phyloP scores from a whole-genome alignment of 2,113 vertebrate species.

The Erinaceus europaeus region DNA sequence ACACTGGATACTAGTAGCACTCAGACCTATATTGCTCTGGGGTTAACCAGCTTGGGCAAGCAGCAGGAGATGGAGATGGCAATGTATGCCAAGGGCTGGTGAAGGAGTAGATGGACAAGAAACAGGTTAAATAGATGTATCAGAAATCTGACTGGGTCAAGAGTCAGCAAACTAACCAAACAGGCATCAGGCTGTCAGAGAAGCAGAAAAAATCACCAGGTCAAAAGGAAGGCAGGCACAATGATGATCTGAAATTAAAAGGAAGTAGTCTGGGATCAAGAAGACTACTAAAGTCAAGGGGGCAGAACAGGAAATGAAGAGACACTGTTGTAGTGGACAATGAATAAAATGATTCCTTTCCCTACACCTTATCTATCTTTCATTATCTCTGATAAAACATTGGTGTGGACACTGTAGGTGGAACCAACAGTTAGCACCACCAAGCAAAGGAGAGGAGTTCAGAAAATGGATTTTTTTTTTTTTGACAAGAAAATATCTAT shows the following conservation, averaged over 20 bases:
- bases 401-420: too few species aligned
- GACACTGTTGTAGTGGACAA: neutral
- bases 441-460: too few species aligned
- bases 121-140: conserved; percentile 39
- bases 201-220: conserved; percentile 34
- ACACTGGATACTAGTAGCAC: neutral
- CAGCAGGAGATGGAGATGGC: conserved; percentile 22
- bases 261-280: conserved; percentile 29
- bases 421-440: neutral
- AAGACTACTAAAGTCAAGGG: neutral
- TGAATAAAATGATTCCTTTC: neutral
- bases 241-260: conserved; percentile 22
- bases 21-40: neutral
- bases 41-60: neutral
- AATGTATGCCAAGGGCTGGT: conserved; percentile 38
- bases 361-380: too few species aligned
- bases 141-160: conserved; percentile 29
- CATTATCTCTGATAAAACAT: too few species aligned
- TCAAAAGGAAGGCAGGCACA: conserved; percentile 34
- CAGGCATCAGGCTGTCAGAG: conserved; percentile 16
- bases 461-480: neutral
- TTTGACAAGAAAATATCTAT: neutral
- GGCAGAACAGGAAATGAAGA: neutral
- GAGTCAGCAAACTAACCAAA: conserved; percentile 52
- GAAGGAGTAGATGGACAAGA: conserved; percentile 28